Conservation (phyloP, 2,113 vertebrate species). For the Rattus norvegicus region DNA sequence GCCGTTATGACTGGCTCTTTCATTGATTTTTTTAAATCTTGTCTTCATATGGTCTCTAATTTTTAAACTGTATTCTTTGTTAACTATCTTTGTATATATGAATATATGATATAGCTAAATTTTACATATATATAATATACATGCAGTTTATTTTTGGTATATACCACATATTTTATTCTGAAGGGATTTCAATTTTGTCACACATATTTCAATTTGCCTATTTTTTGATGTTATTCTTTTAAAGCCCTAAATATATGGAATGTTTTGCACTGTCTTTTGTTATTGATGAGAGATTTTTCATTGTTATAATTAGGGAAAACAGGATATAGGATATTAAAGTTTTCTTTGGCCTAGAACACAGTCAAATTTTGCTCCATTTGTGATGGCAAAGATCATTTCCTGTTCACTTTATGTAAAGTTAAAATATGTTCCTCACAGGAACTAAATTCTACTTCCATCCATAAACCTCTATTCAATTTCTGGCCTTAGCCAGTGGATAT, state of each 20-base stretch:
- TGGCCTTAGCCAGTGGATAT: background rate
- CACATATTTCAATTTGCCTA: background rate
- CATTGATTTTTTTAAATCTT: background rate
- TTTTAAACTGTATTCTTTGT: background rate
- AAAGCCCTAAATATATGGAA: background rate
- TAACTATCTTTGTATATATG: background rate
- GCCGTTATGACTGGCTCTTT: background rate
- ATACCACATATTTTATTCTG: background rate
- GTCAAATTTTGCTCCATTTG: background rate
- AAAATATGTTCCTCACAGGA: background rate
- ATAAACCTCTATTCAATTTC: background rate
- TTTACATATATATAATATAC: too few relatives aligned
- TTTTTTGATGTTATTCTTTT: background rate
- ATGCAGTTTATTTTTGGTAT: background rate
- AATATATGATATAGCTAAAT: background rate
- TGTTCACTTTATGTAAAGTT: background rate
- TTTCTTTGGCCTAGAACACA: background rate
- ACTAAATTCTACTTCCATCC: background rate
- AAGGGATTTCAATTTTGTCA: background rate
- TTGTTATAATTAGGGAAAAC: background rate
- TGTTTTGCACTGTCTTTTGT: background rate
- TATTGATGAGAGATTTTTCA: background rate
- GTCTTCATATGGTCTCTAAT: background rate
- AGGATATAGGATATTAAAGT: background rate
- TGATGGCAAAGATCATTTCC: background rate